phyloP scores from a whole-genome alignment of 1,140 invertebrate species.

The Monomorium pharaonis region DNA sequence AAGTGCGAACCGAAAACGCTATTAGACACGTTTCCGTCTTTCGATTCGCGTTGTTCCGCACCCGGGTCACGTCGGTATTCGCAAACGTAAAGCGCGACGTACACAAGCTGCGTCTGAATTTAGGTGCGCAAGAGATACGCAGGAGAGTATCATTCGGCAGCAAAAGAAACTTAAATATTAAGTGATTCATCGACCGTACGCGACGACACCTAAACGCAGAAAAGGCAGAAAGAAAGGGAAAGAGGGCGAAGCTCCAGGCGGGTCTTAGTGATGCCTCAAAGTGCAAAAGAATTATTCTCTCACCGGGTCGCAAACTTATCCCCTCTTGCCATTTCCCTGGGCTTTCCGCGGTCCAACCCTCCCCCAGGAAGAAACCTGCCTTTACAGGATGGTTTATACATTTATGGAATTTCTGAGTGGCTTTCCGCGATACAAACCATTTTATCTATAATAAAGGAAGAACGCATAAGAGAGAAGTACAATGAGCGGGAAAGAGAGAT shows the following conservation, averaged over 20 bases:
- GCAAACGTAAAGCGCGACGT: constrained; percentile 32
- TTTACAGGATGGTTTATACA: constrained; percentile 77
- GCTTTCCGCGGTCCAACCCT: neutral
- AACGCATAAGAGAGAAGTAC: neutral
- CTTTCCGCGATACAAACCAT: constrained; percentile 64
- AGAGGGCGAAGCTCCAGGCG: neutral
- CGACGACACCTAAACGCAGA: constrained; percentile 8
- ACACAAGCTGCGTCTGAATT: constrained; percentile 27
- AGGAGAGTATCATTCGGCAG: constrained; percentile 22
- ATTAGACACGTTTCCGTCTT: constrained; percentile 34
- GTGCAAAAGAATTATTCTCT: constrained; percentile 62
- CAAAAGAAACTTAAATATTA: constrained; percentile 51
- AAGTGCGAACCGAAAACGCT: constrained; percentile 12
- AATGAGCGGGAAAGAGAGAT: neutral
- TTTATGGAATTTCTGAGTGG: constrained; percentile 82
- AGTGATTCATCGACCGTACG: neutral
- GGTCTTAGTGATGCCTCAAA: constrained; percentile 53
- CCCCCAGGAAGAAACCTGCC: constrained; percentile 67
- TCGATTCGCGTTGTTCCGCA: constrained; percentile 6
- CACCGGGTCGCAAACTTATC: constrained; percentile 40
- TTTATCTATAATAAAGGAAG: neutral
- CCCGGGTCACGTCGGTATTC: constrained; percentile 25
- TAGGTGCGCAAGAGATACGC: constrained; percentile 15
- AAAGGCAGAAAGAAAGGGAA: constrained; percentile 58
- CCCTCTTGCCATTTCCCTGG: neutral